Conservation (phyloP, 2,888 invertebrate genomes). For the Incurvaria masculella region DNA sequence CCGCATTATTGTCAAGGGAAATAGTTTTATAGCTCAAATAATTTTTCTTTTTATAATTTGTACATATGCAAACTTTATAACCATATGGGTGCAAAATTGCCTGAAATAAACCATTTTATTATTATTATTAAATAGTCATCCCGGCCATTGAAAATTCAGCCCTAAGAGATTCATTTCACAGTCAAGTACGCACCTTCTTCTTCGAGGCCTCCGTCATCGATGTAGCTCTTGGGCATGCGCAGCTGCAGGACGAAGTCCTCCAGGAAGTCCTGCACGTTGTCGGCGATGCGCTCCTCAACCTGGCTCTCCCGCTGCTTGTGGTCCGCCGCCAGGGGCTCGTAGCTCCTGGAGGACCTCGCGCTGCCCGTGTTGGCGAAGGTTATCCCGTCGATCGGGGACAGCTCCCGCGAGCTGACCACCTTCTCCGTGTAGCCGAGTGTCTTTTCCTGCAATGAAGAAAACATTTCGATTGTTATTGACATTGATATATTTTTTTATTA, state of each 20-base stretch:
- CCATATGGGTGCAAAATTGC: too few relatives aligned
- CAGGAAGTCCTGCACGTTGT: conserved; percentile 44
- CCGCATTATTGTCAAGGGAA: too few relatives aligned
- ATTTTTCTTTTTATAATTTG: too few relatives aligned
- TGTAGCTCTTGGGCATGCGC: conserved; percentile 45
- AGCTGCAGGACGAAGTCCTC: conserved; percentile 42
- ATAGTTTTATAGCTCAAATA: too few relatives aligned
- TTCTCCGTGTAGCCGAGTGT: conserved; percentile 49
- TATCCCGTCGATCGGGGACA: conserved; percentile 40
- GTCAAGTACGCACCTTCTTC: conserved; percentile 36
- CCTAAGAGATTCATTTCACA: background rate
- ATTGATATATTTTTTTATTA: too few relatives aligned
- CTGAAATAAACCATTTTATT: too few relatives aligned
- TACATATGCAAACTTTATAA: background rate
- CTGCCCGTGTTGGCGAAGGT: conserved; percentile 40
- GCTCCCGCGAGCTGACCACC: conserved; percentile 39
- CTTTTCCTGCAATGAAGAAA: conserved; percentile 39
- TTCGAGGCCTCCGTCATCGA: conserved; percentile 40
- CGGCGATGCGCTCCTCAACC: conserved; percentile 46
- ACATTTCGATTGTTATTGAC: too few relatives aligned
- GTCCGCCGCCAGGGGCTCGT: conserved; percentile 41
- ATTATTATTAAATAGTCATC: conserved; percentile 4
- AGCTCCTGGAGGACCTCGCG: conserved; percentile 42
- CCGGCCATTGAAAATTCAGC: background rate
- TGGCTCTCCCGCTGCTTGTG: conserved; percentile 40